A percentile compares a stretch with the other conserved stretches of the same genome.
These are phyloP conservation scores for Siphamia tubifer DNA, from an alignment of 2,113 vertebrate species.

Conservation along the genomic window DNA sequence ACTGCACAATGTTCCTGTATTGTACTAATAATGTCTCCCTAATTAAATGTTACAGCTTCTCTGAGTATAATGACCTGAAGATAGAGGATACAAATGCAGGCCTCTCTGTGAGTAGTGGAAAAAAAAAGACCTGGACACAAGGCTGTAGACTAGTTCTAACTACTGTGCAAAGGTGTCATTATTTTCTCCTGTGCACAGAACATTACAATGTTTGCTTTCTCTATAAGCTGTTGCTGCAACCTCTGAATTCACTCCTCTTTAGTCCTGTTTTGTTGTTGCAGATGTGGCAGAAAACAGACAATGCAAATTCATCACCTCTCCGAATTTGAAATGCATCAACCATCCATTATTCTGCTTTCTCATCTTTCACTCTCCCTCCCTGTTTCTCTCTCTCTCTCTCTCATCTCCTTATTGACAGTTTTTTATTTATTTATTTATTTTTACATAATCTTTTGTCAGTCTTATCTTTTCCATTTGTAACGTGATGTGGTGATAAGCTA, in stretches of 20 bases:
- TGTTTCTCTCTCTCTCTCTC: background rate
- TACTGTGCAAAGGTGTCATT: too few relatives aligned
- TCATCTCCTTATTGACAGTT: constrained; percentile 8
- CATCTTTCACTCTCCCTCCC: constrained; percentile 6
- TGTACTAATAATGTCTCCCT: constrained; percentile 68
- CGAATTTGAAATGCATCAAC: constrained; percentile 54
- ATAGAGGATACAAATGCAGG: constrained; percentile 61
- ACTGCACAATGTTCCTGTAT: constrained; percentile 49
- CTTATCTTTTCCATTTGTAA: constrained; percentile 6
- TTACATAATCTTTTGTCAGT: constrained; percentile 10
- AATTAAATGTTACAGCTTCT: constrained; percentile 77
- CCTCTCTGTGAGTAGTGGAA: constrained; percentile 36
- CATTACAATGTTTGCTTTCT: background rate
- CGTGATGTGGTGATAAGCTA: constrained; percentile 17
- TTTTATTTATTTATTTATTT: background rate
- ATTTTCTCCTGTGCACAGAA: background rate
- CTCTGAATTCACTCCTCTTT: constrained; percentile 30
- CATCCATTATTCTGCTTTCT: constrained; percentile 7
- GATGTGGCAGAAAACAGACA: constrained; percentile 68
- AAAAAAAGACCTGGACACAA: constrained; percentile 40
- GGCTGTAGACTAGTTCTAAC: constrained; percentile 39
- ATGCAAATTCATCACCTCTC: constrained; percentile 64
- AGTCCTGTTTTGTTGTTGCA: constrained; percentile 51
- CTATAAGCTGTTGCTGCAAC: constrained; percentile 27
- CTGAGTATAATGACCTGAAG: constrained; percentile 74